Base-by-base conservation (phyloP, 2,888 invertebrate genomes). In the Branchellion lobata region DNA sequence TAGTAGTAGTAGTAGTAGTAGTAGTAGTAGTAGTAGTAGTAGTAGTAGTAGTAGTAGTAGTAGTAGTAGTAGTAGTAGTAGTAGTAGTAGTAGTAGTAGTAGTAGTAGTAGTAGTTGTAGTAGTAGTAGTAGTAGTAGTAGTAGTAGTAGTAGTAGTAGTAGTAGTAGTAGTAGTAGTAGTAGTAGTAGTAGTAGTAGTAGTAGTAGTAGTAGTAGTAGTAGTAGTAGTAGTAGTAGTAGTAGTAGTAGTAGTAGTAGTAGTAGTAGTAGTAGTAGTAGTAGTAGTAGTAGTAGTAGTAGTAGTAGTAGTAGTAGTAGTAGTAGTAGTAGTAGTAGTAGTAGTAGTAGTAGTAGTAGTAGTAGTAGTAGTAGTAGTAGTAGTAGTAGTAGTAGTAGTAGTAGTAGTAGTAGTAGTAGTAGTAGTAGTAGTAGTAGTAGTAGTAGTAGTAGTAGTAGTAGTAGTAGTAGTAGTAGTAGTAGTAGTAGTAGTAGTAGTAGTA, bases 21-120 rank as follows among this genome's bases (percentile, higher is more conserved):
- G 61, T 57, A 57, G 61, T 57, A 57, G 61, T 57, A 57, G 61
- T 57, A 57, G 61, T 57, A 24, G 24, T 57, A 57, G 61, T 57
- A 57, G 61, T 57, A 57, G 61, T 57, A 57, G 61, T 57, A 57
- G 61, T 57, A 57, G 61, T 57, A 57, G 61, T 57, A 57, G 61
- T 57, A 57, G 61, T 57, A 57, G 61, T 57, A 57, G 61, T 57
- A 57, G 61, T 57, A 57, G 61, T 57, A 24, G 61, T 57, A 57
- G 61, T 57, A 57, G 61, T 57, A 57, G 61, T 57, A 57, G 61
- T 57, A 57, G 61, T 57, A 57, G 61, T 18, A 57, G 61, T 57
- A 57, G 61, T 57, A 57, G 61, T 57, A 57, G 61, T 57, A 57
- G 61, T 57, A 57, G 61, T 57, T 24, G 61, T 57, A 57, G n/a